Base-by-base conservation (phyloP, 2,113 vertebrate genomes). In the Silurus meridionalis region DNA sequence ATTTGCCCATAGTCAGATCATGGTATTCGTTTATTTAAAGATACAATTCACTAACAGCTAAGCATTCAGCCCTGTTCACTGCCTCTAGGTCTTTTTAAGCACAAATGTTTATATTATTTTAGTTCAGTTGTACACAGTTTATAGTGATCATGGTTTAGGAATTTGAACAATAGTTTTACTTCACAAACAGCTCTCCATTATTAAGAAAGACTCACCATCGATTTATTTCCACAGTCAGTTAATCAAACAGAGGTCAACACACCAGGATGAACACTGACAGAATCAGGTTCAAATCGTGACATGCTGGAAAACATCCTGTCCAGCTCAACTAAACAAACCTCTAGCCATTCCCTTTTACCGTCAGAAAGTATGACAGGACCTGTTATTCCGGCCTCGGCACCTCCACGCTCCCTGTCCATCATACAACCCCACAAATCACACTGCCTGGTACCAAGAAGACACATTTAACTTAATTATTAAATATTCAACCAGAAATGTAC, bases 251-350 rank as follows among this genome's bases (percentile, higher is more conserved):
- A 83, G 23, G 74, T 77, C 21, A 6, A 46, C 10, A 63, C 21
- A 52, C 25, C 23, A 23, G 52, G 80, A 83, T 61, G 55, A 66
- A 74, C 4, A 13, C 28, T 87, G 86, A 83, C 52, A 82, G 60
- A 87, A 78, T 83, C 80, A 77, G 80, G 85, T 66, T 87, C 57
- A 83, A 87, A 61, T 67, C 61, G 25, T 87, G 61, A 87, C 86
- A 75, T 6, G 13, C 61, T 82, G 80, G 74, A 17, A 82, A 82
- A 86, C 86, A 87, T 87, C 86, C 86, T 77, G 80, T 77, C 80
- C 61, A 67, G 50, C 37, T 78, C 60, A 83, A 21, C 80, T 83
- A 87, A 87, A 87, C 85, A 87, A 87, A 83, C 69, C 71, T 77
- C 80, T 80, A 74, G 61, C 19, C 60, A 37, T 37, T n/a, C 55